Percentiles rank a stretch among this genome's conserved stretches.
phyloP scores from a whole-genome alignment of 2,113 vertebrate genomes.

The Oreochromis aureus region DNA sequence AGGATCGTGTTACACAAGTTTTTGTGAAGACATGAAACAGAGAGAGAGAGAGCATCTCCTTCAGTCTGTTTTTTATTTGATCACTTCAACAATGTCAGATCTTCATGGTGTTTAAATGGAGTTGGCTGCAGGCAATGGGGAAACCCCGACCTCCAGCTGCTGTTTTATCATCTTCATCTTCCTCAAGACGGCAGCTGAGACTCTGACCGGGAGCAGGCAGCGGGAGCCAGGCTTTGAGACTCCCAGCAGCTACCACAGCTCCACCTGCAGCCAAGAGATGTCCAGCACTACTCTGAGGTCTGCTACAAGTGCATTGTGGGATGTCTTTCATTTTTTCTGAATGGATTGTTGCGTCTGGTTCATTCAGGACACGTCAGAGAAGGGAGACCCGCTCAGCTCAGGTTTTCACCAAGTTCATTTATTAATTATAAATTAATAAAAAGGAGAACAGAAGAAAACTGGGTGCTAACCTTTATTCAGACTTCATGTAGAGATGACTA shows the following conservation, averaged over 20 bases:
- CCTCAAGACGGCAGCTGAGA: neutral
- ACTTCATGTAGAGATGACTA: neutral
- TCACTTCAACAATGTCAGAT: neutral
- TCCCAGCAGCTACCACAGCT: neutral
- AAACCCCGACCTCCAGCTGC: neutral
- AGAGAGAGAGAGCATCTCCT: neutral
- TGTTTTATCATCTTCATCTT: neutral
- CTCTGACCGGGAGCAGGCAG: neutral
- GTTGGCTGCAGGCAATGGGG: neutral
- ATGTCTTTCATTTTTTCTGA: neutral
- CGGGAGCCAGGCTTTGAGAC: neutral
- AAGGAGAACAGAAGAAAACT: neutral
- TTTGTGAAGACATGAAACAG: neutral
- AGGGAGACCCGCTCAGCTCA: neutral
- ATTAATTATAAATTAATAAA: neutral
- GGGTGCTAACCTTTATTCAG: neutral
- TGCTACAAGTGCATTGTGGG: neutral
- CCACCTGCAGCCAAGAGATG: neutral
- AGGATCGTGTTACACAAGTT: neutral
- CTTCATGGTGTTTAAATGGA: neutral
- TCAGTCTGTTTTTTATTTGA: neutral
- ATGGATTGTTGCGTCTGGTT: neutral
- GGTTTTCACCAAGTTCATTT: neutral
- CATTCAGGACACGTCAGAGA: neutral
- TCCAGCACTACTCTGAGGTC: neutral